A percentile compares a stretch with the other conserved stretches of the same genome.
phyloP scores from a whole-genome alignment of 2,888 invertebrate genomes.

The Sipunculus nudus region DNA sequence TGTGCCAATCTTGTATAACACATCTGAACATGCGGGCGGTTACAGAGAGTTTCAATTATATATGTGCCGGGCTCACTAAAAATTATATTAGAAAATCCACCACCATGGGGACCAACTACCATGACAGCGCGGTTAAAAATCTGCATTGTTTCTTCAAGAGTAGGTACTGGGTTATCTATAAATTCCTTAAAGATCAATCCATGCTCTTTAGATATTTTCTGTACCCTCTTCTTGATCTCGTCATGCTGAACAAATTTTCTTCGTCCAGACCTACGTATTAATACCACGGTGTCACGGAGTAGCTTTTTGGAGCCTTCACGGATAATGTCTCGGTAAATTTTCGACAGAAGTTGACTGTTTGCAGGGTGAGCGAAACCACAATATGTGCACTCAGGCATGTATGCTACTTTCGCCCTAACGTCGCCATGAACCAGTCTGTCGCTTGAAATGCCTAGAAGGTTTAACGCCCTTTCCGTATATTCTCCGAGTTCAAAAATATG shows the following conservation, averaged over 20 bases:
- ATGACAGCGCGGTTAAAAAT: constrained; percentile 32
- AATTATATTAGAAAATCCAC: constrained; percentile 37
- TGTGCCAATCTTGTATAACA: constrained; percentile 37
- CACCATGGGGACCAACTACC: constrained; percentile 42
- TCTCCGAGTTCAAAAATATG: constrained; percentile 31
- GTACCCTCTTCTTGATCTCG: constrained; percentile 15
- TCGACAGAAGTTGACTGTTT: constrained; percentile 23
- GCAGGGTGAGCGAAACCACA: constrained; percentile 37
- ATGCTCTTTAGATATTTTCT: constrained; percentile 11
- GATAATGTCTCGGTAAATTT: constrained; percentile 9
- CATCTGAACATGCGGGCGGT: constrained; percentile 43
- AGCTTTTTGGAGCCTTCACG: too few species aligned
- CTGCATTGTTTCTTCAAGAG: constrained; percentile 25
- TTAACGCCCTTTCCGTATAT: constrained; percentile 15
- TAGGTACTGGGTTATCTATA: constrained; percentile 29
- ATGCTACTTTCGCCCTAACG: constrained; percentile 31
- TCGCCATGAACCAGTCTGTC: constrained; percentile 32
- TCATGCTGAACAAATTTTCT: constrained; percentile 9
- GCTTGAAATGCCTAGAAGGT: constrained; percentile 25
- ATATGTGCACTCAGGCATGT: constrained; percentile 36
- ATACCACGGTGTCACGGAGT: too few species aligned
- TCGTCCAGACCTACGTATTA: constrained; percentile 22
- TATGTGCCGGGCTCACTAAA: constrained; percentile 28
- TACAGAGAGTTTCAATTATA: constrained; percentile 40
- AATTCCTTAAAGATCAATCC: constrained; percentile 25